Evolutionary conservation across 2,888 invertebrate species (phyloP).

Genomic region (Vandiemenella viatica): DNA sequence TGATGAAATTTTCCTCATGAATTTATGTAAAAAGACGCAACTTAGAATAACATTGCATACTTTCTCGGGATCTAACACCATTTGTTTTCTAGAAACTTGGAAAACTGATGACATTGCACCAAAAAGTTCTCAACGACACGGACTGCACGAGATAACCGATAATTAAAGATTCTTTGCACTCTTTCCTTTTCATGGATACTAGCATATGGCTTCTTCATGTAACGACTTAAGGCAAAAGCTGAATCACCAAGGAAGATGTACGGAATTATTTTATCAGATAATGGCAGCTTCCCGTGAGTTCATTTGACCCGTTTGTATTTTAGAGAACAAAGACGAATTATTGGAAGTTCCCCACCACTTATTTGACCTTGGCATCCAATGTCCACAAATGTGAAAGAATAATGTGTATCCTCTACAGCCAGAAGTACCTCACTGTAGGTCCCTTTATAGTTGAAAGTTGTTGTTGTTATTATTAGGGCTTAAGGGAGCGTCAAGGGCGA

Average conservation of each 20-base stretch:
- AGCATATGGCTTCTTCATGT: neutral
- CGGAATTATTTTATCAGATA: slow-evolving; percentile 17
- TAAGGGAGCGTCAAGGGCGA: too few relatives aligned
- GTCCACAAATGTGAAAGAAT: slow-evolving; percentile 1
- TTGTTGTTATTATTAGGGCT: too few relatives aligned
- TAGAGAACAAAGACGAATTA: slow-evolving; percentile 7
- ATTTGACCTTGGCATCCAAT: slow-evolving; percentile 6
- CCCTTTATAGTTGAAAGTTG: too few relatives aligned
- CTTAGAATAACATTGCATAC: slow-evolving; percentile 8
- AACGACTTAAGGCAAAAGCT: slow-evolving; percentile 15
- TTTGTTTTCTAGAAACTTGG: slow-evolving; percentile 12
- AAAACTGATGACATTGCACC: slow-evolving; percentile 15
- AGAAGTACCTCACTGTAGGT: neutral
- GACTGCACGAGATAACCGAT: slow-evolving; percentile 9
- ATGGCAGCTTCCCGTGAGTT: slow-evolving; percentile 12
- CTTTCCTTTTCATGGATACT: neutral
- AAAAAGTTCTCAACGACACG: slow-evolving; percentile 14
- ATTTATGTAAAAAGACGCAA: slow-evolving; percentile 10
- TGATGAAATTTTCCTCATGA: slow-evolving; percentile 15
- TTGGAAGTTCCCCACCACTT: slow-evolving; percentile 10
- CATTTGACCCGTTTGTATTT: neutral
- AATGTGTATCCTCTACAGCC: neutral
- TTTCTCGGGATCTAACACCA: slow-evolving; percentile 12
- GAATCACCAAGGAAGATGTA: slow-evolving; percentile 21
- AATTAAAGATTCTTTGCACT: neutral